phyloP scores from a whole-genome alignment of 2,113 vertebrate genomes.

The Paratilapia polleni region DNA sequence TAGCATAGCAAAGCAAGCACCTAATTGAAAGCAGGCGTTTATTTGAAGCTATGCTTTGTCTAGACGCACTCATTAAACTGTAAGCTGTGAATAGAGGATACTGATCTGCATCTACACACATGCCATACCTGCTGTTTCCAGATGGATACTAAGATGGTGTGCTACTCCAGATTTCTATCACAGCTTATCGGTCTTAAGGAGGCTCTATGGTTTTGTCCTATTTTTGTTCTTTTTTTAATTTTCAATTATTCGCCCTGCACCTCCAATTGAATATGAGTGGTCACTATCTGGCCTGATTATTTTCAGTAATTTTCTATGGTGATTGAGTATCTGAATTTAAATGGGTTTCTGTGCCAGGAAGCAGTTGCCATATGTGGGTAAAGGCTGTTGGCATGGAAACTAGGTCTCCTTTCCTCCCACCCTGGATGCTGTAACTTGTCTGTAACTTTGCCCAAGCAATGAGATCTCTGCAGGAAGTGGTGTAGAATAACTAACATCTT shows the following conservation, averaged over 20 bases:
- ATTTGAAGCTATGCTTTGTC: not conserved
- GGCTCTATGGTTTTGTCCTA: not conserved
- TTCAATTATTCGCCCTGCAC: not conserved
- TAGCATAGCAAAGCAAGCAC: not conserved
- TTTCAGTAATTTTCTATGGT: conserved; percentile 70
- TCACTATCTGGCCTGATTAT: conserved; percentile 71
- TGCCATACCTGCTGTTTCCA: conserved; percentile 4
- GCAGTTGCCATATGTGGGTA: conserved; percentile 46
- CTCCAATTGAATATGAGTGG: conserved; percentile 19
- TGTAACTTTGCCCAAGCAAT: conserved; percentile 54
- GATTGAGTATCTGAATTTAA: conserved; percentile 75
- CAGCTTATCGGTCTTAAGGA: not conserved
- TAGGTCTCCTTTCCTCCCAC: conserved; percentile 45
- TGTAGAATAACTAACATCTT: conserved; percentile 26
- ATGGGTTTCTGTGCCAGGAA: conserved; percentile 78
- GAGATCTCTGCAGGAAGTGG: conserved; percentile 25
- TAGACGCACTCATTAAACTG: conserved; percentile 3
- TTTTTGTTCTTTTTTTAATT: conserved; percentile 4
- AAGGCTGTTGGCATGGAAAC: conserved; percentile 74
- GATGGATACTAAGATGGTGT: not conserved
- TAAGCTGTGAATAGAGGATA: not conserved
- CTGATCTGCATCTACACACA: conserved; percentile 1
- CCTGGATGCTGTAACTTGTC: conserved; percentile 58
- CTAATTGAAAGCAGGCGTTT: not conserved
- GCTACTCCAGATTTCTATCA: conserved; percentile 5